Percentiles rank a stretch among this genome's conserved stretches.
Evolutionary conservation across 2,797 vertebrate species (phyloP).

Genomic region (Rhabdomys pumilio): DNA sequence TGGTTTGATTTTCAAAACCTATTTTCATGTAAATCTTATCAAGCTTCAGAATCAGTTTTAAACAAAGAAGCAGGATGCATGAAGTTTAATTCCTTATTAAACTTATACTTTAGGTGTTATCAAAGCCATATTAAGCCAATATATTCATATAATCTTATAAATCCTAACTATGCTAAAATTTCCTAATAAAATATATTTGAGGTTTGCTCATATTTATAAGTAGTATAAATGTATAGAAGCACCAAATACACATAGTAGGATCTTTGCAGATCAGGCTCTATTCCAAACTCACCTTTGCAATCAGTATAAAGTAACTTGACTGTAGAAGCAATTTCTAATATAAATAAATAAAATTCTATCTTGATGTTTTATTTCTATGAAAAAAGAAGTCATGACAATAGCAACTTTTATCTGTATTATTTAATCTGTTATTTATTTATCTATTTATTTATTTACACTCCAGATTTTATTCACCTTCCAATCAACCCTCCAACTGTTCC

Average conservation of each 20-base stretch:
- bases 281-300: not conserved
- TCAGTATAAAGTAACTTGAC: not conserved
- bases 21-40: not conserved
- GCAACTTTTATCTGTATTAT: not conserved
- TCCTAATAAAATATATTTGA: not conserved
- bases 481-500: too few relatives aligned
- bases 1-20: not conserved
- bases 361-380: not conserved
- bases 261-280: accelerated
- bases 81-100: not conserved
- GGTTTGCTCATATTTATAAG: not conserved
- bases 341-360: not conserved
- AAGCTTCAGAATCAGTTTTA: not conserved
- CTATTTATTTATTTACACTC: too few relatives aligned
- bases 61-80: not conserved
- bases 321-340: not conserved
- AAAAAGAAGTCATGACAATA: not conserved
- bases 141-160: slow-evolving; percentile 10
- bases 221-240: not conserved
- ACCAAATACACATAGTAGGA: not conserved
- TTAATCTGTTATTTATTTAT: too few relatives aligned
- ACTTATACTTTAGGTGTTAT: not conserved
- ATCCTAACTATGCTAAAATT: not conserved
- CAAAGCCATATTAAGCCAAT: not conserved
- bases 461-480: too few relatives aligned